Conservation (phyloP, 2,888 invertebrate species). For the Limnephilus auricula region DNA sequence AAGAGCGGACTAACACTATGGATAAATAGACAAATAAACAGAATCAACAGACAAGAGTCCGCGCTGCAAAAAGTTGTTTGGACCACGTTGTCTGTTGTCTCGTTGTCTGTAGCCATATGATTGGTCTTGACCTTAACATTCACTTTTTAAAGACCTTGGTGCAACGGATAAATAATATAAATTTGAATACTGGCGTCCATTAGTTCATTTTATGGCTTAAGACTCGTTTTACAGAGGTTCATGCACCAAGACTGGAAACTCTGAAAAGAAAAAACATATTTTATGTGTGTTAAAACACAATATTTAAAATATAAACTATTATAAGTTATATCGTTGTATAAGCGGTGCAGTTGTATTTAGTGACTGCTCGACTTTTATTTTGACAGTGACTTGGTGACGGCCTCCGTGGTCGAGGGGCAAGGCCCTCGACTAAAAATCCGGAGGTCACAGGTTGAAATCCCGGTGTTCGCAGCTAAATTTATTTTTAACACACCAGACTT, state of each 20-base stretch:
- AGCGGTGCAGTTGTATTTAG: no score
- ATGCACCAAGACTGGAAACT: background rate
- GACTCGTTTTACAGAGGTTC: constrained; percentile 34
- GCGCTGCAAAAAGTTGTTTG: constrained; percentile 58
- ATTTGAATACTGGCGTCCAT: constrained; percentile 49
- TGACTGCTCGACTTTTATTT: no score
- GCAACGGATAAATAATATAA: constrained; percentile 56
- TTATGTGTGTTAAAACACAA: background rate
- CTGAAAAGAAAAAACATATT: background rate
- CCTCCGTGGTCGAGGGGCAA: no score
- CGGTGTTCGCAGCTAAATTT: no score
- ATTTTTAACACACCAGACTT: no score
- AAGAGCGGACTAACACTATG: background rate
- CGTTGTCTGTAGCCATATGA: background rate
- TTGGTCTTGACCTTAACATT: constrained; percentile 66
- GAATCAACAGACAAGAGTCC: constrained; percentile 27
- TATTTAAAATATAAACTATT: background rate
- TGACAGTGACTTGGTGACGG: no score
- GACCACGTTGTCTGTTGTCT: constrained; percentile 54
- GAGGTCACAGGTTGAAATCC: no score
- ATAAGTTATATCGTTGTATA: no score
- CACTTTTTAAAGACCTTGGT: constrained; percentile 66
- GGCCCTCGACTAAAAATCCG: no score
- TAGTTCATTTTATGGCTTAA: constrained; percentile 57
- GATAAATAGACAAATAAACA: constrained; percentile 31